phyloP scores from a whole-genome alignment of 1,140 invertebrate species.

The Brachionus plicatilis region DNA sequence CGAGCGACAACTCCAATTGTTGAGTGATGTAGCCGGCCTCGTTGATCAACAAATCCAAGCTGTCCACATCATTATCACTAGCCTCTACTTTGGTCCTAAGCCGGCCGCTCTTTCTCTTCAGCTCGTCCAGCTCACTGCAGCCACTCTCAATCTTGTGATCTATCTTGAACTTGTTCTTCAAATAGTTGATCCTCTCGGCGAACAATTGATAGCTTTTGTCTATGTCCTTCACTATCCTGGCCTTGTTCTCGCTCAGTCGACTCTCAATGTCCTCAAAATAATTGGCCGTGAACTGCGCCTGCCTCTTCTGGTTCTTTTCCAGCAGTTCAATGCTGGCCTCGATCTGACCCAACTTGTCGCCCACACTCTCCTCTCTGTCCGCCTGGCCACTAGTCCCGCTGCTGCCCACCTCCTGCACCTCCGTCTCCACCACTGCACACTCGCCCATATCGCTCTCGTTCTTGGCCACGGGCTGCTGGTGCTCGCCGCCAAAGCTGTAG shows the following conservation, averaged over 20 bases:
- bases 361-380: neutral
- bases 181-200: neutral
- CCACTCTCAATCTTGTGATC: neutral
- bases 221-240: neutral
- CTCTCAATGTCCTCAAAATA: constrained; percentile 14
- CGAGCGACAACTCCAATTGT: neutral
- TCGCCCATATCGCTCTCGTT: neutral
- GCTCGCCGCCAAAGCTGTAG: neutral
- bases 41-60: neutral
- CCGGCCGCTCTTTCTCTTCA: neutral
- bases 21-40: neutral
- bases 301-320: neutral
- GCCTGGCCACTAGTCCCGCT: neutral
- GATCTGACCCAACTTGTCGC: neutral
- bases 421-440: neutral
- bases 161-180: neutral
- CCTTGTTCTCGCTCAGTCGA: neutral
- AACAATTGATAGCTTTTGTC: neutral
- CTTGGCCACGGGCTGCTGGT: neutral
- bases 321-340: neutral
- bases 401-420: neutral
- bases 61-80: neutral
- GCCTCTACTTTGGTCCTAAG: neutral
- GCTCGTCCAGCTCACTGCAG: neutral
- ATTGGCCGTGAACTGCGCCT: neutral